phyloP scores from a whole-genome alignment of 37 sponge, comb jelly and placozoan genomes.

The Halisarca cf. caerulea region DNA sequence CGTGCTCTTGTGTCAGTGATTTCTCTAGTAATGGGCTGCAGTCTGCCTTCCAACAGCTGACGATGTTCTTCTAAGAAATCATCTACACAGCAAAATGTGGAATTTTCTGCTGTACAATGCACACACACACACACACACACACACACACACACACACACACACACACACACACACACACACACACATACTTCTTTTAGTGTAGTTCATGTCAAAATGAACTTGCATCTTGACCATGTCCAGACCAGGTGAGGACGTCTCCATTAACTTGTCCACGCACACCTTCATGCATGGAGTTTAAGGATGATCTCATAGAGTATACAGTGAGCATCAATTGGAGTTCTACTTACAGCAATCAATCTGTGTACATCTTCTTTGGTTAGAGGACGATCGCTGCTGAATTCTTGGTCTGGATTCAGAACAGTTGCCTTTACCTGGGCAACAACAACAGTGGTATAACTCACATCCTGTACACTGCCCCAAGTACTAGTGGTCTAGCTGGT shows the following conservation, averaged over 20 bases:
- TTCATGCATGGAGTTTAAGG: too few relatives aligned
- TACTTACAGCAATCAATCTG: conserved; percentile 81
- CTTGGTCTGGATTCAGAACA: conserved; percentile 96
- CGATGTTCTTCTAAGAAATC: conserved; percentile 94
- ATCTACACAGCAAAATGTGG: conserved; percentile 22
- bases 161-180: background rate
- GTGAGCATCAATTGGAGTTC: too few relatives aligned
- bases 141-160: background rate
- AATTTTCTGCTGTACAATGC: background rate
- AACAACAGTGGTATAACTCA: too few relatives aligned
- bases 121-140: background rate
- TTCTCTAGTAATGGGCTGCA: conserved; percentile 84
- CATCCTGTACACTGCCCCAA: too few relatives aligned
- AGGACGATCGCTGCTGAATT: conserved; percentile 92
- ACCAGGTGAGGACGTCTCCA: conserved; percentile 75
- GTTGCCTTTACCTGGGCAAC: conserved; percentile 84
- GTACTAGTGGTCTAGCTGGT: too few relatives aligned
- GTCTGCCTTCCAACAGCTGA: conserved; percentile 76
- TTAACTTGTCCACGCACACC: conserved; percentile 79
- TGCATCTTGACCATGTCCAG: conserved; percentile 98
- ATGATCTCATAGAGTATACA: too few relatives aligned
- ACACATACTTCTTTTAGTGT: conserved; percentile 84
- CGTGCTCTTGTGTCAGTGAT: conserved; percentile 94
- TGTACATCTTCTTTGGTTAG: conserved; percentile 96
- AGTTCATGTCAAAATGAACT: conserved; percentile 99